These are phyloP conservation scores for Nomada fucata DNA, from an alignment of 2,888 invertebrate genomes.

Conservation along the genomic window DNA sequence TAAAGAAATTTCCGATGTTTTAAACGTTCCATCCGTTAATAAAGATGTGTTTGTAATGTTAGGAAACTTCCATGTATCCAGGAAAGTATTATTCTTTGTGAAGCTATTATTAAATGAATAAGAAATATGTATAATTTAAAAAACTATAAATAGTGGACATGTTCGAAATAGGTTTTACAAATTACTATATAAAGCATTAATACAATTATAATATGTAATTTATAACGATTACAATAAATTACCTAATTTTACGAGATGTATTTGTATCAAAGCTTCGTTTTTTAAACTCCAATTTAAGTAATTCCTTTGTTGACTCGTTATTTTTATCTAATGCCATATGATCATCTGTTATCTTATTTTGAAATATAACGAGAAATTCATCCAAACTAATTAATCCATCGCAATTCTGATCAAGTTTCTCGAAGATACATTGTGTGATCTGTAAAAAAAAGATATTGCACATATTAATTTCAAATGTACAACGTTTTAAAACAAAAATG, in stretches of 20 bases:
- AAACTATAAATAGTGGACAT: background rate
- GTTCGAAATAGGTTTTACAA: background rate
- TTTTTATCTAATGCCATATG: conserved; percentile 73
- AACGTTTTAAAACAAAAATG: background rate
- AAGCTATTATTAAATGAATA: conserved; percentile 50
- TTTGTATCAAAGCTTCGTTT: conserved; percentile 70
- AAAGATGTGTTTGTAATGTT: conserved; percentile 88
- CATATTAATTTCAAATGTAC: background rate
- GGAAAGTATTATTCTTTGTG: conserved; percentile 82
- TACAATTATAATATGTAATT: background rate
- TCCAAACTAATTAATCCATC: conserved; percentile 88
- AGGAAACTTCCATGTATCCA: conserved; percentile 90
- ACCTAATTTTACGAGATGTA: conserved; percentile 72
- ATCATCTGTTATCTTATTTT: conserved; percentile 82
- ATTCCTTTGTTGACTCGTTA: conserved; percentile 67
- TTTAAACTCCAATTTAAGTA: conserved; percentile 69
- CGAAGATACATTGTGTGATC: conserved; percentile 87
- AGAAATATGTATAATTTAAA: conserved; percentile 14
- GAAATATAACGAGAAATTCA: conserved; percentile 88
- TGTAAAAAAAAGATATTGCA: conserved; percentile 68
- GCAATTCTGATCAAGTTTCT: conserved; percentile 87
- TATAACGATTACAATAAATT: conserved; percentile 17
- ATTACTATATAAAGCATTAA: no score
- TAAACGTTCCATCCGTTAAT: conserved; percentile 89
- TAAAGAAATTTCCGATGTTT: conserved; percentile 86